Percentiles rank a stretch among this genome's conserved stretches.
Conservation (phyloP, 2,113 vertebrate genomes). For the Apodemus sylvaticus region DNA sequence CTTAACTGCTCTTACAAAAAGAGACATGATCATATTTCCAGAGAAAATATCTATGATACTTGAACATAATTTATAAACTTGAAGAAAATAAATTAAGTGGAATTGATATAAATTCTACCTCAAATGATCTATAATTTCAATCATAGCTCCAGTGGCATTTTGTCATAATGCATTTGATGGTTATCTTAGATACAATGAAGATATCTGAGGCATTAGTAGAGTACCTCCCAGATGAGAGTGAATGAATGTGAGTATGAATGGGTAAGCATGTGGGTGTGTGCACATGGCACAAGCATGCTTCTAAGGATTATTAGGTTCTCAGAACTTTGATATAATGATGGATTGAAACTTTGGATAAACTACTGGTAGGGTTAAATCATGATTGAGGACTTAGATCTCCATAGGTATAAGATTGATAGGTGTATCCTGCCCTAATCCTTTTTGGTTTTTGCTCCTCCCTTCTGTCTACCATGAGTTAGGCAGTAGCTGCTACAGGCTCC, state of each 20-base stretch:
- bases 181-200: background rate
- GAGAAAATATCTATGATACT: background rate
- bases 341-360: background rate
- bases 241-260: background rate
- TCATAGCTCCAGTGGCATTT: background rate
- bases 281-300: background rate
- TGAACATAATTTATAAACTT: constrained; percentile 21
- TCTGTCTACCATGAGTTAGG: background rate
- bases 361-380: background rate
- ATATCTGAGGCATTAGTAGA: background rate
- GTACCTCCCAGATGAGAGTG: fast-evolving
- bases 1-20: constrained; percentile 10
- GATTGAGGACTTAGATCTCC: background rate
- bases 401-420: too few relatives aligned
- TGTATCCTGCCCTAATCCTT: background rate
- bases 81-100: background rate
- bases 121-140: background rate
- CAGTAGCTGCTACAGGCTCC: background rate
- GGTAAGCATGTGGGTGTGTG: background rate
- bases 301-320: background rate
- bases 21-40: background rate
- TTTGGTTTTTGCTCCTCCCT: background rate
- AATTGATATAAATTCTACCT: background rate
- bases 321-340: background rate
- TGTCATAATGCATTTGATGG: too few relatives aligned